Conservation (phyloP, 2,113 vertebrate genomes). For the Dicrurus megarhynchus region DNA sequence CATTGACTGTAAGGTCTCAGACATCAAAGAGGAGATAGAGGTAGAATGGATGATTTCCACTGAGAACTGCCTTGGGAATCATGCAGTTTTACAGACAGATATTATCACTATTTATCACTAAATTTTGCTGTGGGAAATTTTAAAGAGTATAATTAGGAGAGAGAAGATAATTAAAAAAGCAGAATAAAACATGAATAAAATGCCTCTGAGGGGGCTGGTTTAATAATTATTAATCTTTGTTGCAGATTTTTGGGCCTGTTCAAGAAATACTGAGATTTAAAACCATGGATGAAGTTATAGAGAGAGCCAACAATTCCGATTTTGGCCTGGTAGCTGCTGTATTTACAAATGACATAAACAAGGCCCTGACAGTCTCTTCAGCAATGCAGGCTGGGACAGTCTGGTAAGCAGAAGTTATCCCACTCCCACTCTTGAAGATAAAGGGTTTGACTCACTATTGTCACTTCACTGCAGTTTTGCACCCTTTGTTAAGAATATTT, state of each 20-base stretch:
- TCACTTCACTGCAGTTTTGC: background rate
- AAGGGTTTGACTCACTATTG: background rate
- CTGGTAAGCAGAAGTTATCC: slow-evolving; percentile 77
- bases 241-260: slow-evolving; percentile 97
- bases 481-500: background rate
- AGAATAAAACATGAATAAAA: background rate
- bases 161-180: background rate
- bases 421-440: background rate
- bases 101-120: background rate
- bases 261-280: slow-evolving; percentile 98
- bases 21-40: background rate
- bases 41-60: background rate
- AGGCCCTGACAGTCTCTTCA: slow-evolving; percentile 91
- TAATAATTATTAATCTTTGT: background rate
- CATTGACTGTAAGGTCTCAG: background rate
- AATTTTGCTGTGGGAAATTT: background rate
- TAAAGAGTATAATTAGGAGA: background rate
- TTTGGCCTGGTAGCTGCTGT: slow-evolving; percentile 94
- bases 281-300: slow-evolving; percentile 95
- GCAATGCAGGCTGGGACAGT: slow-evolving; percentile 97
- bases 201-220: background rate
- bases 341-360: slow-evolving; percentile 96
- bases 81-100: background rate
- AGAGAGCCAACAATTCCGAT: slow-evolving; percentile 94
- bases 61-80: background rate